Conservation (phyloP, 2,113 vertebrate genomes). For the Blennius ocellaris region DNA sequence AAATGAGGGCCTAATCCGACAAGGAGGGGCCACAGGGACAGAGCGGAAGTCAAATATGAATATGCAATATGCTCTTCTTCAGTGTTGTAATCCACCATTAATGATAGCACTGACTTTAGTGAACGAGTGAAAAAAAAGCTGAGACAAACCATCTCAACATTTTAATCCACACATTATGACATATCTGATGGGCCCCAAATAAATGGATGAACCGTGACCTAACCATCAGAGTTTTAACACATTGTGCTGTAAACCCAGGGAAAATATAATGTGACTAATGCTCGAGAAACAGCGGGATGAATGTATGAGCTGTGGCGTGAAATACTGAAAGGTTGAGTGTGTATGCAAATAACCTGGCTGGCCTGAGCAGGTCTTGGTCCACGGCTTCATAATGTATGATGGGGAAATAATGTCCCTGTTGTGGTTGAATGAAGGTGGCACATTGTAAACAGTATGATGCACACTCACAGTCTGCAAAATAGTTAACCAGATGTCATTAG, state of each 20-base stretch:
- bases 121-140: not conserved
- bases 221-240: conserved; percentile 9
- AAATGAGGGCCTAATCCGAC: conserved; percentile 72
- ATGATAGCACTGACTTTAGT: no score
- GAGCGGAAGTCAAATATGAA: conserved; percentile 31
- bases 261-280: not conserved
- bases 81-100: conserved; percentile 37
- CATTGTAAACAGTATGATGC: no score
- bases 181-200: conserved; percentile 3
- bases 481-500: not conserved
- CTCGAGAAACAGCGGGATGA: conserved; percentile 22
- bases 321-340: conserved; percentile 40
- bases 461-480: not conserved
- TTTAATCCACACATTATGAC: conserved; percentile 14
- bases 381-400: conserved; percentile 40
- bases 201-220: conserved; percentile 25
- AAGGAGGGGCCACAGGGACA: conserved; percentile 36
- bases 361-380: conserved; percentile 23
- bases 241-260: conserved; percentile 17
- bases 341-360: conserved; percentile 16
- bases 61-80: conserved; percentile 46
- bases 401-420: not conserved
- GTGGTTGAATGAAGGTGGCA: not conserved
- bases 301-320: conserved; percentile 21
- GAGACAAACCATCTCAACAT: conserved; percentile 17